Evolutionary conservation across 2,797 vertebrate genomes (phyloP).

Genomic region (Remorina albescens): DNA sequence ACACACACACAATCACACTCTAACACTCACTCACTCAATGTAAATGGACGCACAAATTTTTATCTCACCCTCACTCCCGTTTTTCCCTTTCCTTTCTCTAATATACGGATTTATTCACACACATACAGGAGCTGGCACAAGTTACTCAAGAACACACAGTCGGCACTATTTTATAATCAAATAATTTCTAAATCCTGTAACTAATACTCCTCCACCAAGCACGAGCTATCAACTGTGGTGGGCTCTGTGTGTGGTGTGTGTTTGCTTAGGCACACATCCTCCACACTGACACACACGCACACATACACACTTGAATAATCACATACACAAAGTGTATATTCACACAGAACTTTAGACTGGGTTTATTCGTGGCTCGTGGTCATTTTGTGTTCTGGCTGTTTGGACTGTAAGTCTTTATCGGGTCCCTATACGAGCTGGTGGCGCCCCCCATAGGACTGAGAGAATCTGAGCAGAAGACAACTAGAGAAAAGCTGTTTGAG

Average conservation of each 20-base stretch:
- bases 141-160: slow-evolving; percentile 67
- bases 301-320: slow-evolving; percentile 32
- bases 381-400: slow-evolving; percentile 39
- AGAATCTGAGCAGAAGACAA: not conserved
- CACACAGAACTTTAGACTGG: slow-evolving; percentile 52
- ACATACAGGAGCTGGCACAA: slow-evolving; percentile 62
- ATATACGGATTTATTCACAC: slow-evolving; percentile 12
- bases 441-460: slow-evolving; percentile 68
- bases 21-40: slow-evolving; percentile 28
- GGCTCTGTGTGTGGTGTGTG: slow-evolving; percentile 74
- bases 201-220: slow-evolving; percentile 60
- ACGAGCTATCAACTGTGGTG: slow-evolving; percentile 67
- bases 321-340: slow-evolving; percentile 42
- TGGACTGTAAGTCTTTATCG: not conserved
- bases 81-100: slow-evolving; percentile 34
- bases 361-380: slow-evolving; percentile 58
- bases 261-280: slow-evolving; percentile 73
- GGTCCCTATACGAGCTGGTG: slow-evolving; percentile 36
- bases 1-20: slow-evolving; percentile 26
- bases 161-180: slow-evolving; percentile 75
- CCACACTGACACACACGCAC: slow-evolving; percentile 35
- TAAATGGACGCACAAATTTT: slow-evolving; percentile 44
- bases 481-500: not conserved
- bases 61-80: slow-evolving; percentile 39
- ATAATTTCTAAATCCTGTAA: slow-evolving; percentile 79